Evolutionary conservation across 2,797 vertebrate genomes (phyloP).

Genomic region (Molossus molossus): DNA sequence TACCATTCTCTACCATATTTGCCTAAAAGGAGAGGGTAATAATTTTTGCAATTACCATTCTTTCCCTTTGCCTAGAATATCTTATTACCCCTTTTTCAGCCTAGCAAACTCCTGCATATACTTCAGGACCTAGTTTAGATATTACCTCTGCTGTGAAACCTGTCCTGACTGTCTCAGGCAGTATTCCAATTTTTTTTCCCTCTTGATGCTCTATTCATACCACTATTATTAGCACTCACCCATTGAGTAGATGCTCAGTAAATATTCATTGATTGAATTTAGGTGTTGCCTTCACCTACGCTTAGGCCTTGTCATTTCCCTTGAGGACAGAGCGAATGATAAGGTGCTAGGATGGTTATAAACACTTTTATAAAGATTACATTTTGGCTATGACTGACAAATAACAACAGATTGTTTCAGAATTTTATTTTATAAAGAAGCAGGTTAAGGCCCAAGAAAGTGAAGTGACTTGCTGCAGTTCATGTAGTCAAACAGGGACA

Average conservation of each 20-base stretch:
- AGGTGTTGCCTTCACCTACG: not conserved
- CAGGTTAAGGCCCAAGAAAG: not conserved
- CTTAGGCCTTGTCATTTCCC: not conserved
- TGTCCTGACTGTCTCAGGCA: not conserved
- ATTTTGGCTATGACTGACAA: slow-evolving; percentile 3
- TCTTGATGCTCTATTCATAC: not conserved
- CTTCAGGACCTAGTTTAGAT: not conserved
- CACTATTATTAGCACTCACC: not conserved
- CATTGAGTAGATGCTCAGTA: not conserved
- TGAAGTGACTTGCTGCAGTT: not conserved
- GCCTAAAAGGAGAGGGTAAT: not conserved
- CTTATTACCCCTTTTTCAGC: not conserved
- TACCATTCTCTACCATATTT: slow-evolving; percentile 1
- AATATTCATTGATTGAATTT: not conserved
- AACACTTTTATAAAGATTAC: not conserved
- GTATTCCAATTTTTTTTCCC: not conserved
- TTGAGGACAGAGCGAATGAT: not conserved
- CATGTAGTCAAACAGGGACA: not conserved
- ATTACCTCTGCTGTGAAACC: not conserved
- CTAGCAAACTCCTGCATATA: slow-evolving; percentile 22
- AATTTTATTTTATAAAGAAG: slow-evolving; percentile 42
- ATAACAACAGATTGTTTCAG: not conserved
- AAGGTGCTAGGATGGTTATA: not conserved
- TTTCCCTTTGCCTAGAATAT: not conserved
- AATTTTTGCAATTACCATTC: slow-evolving; percentile 6